Base-by-base conservation (phyloP, 1,140 invertebrate genomes). In the Dreissena polymorpha region DNA sequence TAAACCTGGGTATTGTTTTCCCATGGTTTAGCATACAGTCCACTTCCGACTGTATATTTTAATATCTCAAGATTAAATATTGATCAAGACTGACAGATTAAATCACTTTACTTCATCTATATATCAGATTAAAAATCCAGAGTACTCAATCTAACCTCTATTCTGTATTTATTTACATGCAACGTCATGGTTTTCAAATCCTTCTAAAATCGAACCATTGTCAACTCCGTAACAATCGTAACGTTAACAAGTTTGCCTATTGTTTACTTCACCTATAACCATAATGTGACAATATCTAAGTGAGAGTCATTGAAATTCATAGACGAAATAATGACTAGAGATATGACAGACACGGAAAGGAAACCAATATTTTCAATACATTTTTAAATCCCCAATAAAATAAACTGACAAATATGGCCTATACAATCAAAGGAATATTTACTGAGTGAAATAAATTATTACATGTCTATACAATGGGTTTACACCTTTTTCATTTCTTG, bases 261-360 rank as follows among this genome's bases (percentile, higher is more conserved):
- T 64, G 73, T 75, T 75, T 75, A 75, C 64, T 63, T 29, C 73
- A 64, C 57, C 39, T n/a, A 51, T 64, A 75, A 49, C 23, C 18
- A 64, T 5, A 73, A 73, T 39, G 39, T 39, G 39, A 39, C 39
- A 39, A 39, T 39, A 39, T 39, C 55, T 73, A 73, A 57, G 71
- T 65, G 16, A 64, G 18, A 75, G 63, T 57, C 67, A 78, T 78
- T 78, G 49, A 78, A 78, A 78, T 68, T 78, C 76, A 78, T 27
- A 25, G 67, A 70, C 55, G 64, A 60, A 23, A n/a, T 60, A 5
- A 60, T 60, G 16, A 23, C 16, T 23, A 3, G 21, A 60, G 57
- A 60, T 60, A 60, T 18, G 57, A 10, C 2, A 3, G 57, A 60
- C 16, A 10, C 10, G 39, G 39, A 39, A 39, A n/a, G 57, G 57